Base-by-base conservation (phyloP, 2,888 invertebrate genomes). In the Sialis fuliginosa region DNA sequence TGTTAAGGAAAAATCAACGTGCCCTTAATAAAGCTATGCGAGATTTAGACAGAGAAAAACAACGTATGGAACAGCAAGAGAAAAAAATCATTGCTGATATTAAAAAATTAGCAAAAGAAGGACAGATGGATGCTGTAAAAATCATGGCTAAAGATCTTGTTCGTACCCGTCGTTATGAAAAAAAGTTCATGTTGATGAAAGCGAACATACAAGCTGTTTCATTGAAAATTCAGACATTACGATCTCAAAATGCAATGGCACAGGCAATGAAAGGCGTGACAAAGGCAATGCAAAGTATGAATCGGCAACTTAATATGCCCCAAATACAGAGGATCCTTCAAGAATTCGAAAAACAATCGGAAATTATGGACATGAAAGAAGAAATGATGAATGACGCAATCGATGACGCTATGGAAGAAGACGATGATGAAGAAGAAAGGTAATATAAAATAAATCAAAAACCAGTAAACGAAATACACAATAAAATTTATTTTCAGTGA, bases 291-390 rank as follows among this genome's bases (percentile, higher is more conserved):
- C 85, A 86, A 61, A 87, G 82, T 61, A 99, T 98, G 98, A 99
- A 99, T 68, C 75, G 85, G 31, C 89, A 90, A 63, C 68, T 98
- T 60, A 98, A 98, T 69, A 74, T 99, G 65, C 98, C 98, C 7
- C 96, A 98, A 71, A 98, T 98, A 60, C 97, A 98, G 66, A 87
- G 89, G 62, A 98, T 99, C 54, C 74, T 89, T 55, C 81, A 89
- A 70, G 96, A 97, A 62, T 98, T 99, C 68, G 98, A 99, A 67
- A 97, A 96, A 62, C 97, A 98, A 64, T 91, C 93, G 0, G 97
- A 98, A 69, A 95, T 99, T 47, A 99, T 99, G 98, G 97, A 99
- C 62, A 99, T 99, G 97, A 98, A 98, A 63, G 97, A 99, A 65
- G 98, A 99, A 68, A 92, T 99, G 78, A 98, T 98, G 83, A 95